Evolutionary conservation across 2,113 vertebrate genomes (phyloP).

Genomic region (Pangasianodon hypophthalmus): DNA sequence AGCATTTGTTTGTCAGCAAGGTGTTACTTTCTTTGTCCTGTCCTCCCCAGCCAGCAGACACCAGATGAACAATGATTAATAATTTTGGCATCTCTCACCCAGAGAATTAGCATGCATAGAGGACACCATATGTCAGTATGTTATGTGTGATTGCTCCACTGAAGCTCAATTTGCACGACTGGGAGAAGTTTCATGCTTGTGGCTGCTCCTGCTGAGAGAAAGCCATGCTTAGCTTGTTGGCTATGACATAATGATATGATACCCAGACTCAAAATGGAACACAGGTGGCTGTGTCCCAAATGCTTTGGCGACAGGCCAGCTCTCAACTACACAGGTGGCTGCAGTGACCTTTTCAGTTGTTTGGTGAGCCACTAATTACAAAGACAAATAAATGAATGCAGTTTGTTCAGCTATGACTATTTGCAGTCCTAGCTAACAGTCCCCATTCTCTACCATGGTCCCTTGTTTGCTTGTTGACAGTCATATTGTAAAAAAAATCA

Average conservation of each 20-base stretch:
- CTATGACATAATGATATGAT: conserved; percentile 18
- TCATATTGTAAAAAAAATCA: background rate
- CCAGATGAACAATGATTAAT: conserved; percentile 56
- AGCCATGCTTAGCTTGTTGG: background rate
- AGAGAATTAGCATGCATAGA: conserved; percentile 19
- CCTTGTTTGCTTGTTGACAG: background rate
- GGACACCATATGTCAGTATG: conserved; percentile 56
- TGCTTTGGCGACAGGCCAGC: conserved; percentile 2
- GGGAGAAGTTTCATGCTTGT: background rate
- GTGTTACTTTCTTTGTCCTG: conserved; percentile 23
- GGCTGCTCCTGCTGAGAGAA: conserved; percentile 9
- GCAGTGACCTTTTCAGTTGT: conserved; percentile 65
- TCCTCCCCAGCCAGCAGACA: conserved; percentile 36
- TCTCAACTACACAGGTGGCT: conserved; percentile 61
- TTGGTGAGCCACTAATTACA: conserved; percentile 68
- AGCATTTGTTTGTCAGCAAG: conserved; percentile 19
- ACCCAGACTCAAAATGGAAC: background rate
- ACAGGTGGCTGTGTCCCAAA: background rate
- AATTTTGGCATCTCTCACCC: conserved; percentile 33
- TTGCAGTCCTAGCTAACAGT: conserved; percentile 40
- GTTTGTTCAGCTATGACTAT: conserved; percentile 48
- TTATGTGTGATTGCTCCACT: conserved; percentile 35
- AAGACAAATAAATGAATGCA: conserved; percentile 62
- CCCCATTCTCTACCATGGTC: conserved; percentile 35
- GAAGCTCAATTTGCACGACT: conserved; percentile 48